Base-by-base conservation (phyloP, 2,797 vertebrate species). In the Acanthopagrus latus region DNA sequence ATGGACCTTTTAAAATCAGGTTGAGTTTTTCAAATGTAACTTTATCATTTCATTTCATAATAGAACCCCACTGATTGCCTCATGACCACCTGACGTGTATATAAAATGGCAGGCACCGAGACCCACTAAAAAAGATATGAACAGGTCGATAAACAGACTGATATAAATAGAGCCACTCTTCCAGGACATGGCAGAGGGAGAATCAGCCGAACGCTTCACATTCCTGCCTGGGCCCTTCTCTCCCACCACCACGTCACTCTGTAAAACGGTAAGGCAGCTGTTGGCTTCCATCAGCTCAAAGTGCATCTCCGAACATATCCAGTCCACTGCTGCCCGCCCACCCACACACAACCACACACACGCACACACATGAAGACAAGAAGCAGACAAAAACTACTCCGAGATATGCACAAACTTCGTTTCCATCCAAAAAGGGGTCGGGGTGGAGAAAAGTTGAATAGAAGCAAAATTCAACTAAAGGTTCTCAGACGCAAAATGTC, bases 251-350 rank as follows among this genome's bases (percentile, higher is more conserved):
- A 96, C 95, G 96, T 97, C 97, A 98, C 95, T 95, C 91, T 91
- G 96, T 95, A 97, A 98, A 98, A 97, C 92, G 95, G 97, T 96
- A 97, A 96, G 95, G 96, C 98, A 99, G 97, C 97, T 99, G 97
- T 96, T 95, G 92, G 94, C 94, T 95, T 97, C 96, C 94, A 95
- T 99, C 97, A 97, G 92, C 94, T 93, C 93, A 95, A 96, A 96
- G 95, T 95, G 96, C 96, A 96, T 95, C 94, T 96, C 95, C 92
- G 92, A 96, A 96, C 96, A 95, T 95, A 96, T 95, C 95, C 96
- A 96, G 93, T 95, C 94, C 93, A 95, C 94, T 94, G n/a, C 33
- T 33, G 3, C 59, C 20, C 29, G 0, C 65, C 13, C 64, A 21
- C 52, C 6, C 29, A 52, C 51, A 58, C 27, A 27, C 27, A 27